Evolutionary conservation across 1,140 invertebrate species (phyloP), one percentile per base, ranked within the genome.

Genomic region (Metopolophium dirhodum): DNA sequence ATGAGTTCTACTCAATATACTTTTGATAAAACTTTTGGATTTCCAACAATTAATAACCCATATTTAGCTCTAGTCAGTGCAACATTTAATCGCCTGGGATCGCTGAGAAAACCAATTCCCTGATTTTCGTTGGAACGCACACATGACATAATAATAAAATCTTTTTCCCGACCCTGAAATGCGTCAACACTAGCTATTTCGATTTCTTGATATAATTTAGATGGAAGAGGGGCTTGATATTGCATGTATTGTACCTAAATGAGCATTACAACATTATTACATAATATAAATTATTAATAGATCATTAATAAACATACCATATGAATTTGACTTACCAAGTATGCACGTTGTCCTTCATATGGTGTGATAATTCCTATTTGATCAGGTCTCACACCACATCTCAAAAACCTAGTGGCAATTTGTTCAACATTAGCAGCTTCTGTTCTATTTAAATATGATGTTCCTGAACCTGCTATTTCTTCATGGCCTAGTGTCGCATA

Each of bases 281-380:
- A 23, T 54, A 54, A 23, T 54, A 54, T 20, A 54, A 22, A 51
- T 7, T 8, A 57, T 57, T 57, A 26, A 26, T 7, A 57, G 23
- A 23, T 57, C 54, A 57, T 57, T 57, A 57, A 35, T 37, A 37
- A 20, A 82, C 6, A 9, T 86, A 47, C 4, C 4, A 41, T 51
- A 94, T 93, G 94, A 2, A 51, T 57, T 57, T 57, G 26, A 57
- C 54, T 57, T 91, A 97, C 99, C 87, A 99, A 96, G 95, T 99
- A 99, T 0, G 99, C 99, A n/a, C 99, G 96, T 95, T 99, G 99
- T 0, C 99, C 99, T 95, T 99, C 99, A 94, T 99, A 99, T 0
- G 99, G 99, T 0, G 99, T 99, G 85, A 99, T 99, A 49, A 99
- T 98, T n/a, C 99, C 99, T 93, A 99, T 99, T 95, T 99, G 99